Conservation (phyloP, 2,113 vertebrate genomes). For the Megaptera novaeangliae region DNA sequence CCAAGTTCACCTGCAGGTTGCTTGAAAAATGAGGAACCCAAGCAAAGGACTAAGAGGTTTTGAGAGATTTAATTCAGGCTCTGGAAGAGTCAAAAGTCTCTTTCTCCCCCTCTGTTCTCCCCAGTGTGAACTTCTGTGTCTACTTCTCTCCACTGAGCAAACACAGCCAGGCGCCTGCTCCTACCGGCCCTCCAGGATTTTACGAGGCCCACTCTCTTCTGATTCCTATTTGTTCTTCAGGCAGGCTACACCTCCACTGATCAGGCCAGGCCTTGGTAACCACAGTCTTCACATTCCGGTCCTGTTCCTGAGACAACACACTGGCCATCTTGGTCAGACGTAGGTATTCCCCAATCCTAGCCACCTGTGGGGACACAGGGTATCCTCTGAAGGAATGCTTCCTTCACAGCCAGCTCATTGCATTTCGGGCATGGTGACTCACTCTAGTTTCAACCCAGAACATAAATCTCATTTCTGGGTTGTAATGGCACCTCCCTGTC, state of each 20-base stretch:
- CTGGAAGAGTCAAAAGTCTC: not conserved
- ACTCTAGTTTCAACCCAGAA: not conserved
- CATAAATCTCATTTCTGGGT: not conserved
- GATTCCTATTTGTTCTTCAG: not conserved
- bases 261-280: not conserved
- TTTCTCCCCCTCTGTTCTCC: not conserved
- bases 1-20: not conserved
- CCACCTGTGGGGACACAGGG: not conserved
- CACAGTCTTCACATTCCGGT: not conserved
- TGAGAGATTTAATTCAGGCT: not conserved
- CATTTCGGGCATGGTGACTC: conserved; percentile 31
- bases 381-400: not conserved
- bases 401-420: not conserved
- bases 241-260: not conserved
- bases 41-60: not conserved
- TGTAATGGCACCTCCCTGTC: not conserved
- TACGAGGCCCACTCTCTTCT: not conserved
- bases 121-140: not conserved
- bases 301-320: not conserved
- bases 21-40: not conserved
- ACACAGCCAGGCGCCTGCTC: not conserved
- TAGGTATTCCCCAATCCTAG: not conserved
- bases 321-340: not conserved
- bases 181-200: not conserved
- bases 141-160: not conserved